phyloP scores from a whole-genome alignment of 35 echinoderm and acorn worm genomes.

The Apostichopus californicus region DNA sequence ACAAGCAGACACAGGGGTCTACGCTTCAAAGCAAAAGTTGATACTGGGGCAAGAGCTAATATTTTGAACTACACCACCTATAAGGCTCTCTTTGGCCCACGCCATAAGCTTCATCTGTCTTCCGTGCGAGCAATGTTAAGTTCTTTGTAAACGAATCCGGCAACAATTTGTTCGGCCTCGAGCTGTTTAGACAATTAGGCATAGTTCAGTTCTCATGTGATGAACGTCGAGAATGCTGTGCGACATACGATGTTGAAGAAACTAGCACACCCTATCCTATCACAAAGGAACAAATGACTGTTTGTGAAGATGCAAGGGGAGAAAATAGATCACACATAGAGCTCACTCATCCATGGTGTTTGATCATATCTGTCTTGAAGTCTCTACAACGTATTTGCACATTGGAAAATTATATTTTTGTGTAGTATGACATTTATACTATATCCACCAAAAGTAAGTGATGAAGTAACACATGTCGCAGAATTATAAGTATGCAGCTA shows the following conservation, averaged over 20 bases:
- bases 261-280: neutral
- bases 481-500: neutral
- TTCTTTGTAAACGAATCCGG: conserved; percentile 32
- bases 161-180: conserved; percentile 45
- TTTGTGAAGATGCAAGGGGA: no score
- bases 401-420: no score
- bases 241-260: neutral
- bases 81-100: conserved; percentile 19
- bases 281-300: neutral
- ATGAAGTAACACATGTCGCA: neutral
- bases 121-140: neutral
- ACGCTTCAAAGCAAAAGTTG: conserved; percentile 50
- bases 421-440: no score
- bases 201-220: conserved; percentile 11
- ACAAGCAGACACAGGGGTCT: conserved; percentile 24
- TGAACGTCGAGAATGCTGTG: neutral
- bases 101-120: no score
- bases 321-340: no score
- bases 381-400: no score
- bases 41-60: conserved; percentile 44
- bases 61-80: conserved; percentile 50
- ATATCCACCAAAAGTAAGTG: no score
- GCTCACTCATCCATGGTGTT: no score
- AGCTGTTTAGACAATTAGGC: conserved; percentile 21
- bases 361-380: no score